Percentiles rank a stretch among this genome's conserved stretches.
Evolutionary conservation across 2,797 vertebrate species (phyloP).

Genomic region (Acanthurus leucopareius): DNA sequence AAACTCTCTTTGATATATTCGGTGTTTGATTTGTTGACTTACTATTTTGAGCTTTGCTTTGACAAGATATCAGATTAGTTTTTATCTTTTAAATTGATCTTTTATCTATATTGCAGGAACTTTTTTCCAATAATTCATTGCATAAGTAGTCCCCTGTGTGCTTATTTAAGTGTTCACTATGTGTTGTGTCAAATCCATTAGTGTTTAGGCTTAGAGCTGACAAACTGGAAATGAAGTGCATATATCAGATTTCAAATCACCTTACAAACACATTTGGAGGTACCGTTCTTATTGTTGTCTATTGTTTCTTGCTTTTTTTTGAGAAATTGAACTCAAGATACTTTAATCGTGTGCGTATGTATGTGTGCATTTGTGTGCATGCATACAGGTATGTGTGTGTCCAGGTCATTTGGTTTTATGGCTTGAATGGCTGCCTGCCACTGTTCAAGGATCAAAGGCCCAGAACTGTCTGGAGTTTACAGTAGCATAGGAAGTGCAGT

Average conservation of each 20-base stretch:
- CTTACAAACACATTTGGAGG: slow-evolving; percentile 6
- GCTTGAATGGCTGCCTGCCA: slow-evolving; percentile 63
- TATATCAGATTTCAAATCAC: neutral
- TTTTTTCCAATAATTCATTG: slow-evolving; percentile 11
- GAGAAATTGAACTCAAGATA: neutral
- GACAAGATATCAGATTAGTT: slow-evolving; percentile 8
- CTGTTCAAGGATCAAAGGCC: slow-evolving; percentile 77
- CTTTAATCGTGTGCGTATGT: slow-evolving; percentile 20
- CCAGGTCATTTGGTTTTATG: slow-evolving; percentile 71
- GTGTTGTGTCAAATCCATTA: slow-evolving; percentile 5
- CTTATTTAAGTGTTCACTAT: slow-evolving; percentile 2
- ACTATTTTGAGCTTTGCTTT: slow-evolving; percentile 6
- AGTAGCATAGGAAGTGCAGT: slow-evolving; percentile 78
- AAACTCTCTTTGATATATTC: neutral
- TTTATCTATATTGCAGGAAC: neutral
- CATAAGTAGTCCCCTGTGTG: slow-evolving; percentile 11
- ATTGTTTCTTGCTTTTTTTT: neutral
- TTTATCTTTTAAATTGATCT: slow-evolving; percentile 4
- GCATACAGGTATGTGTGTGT: slow-evolving; percentile 39
- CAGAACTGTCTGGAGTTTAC: slow-evolving; percentile 76
- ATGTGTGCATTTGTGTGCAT: slow-evolving; percentile 32
- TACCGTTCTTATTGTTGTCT: neutral
- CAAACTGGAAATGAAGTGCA: neutral
- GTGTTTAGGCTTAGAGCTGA: neutral
- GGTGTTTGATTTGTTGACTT: no score